Percentiles rank a stretch among this genome's conserved stretches.
These are phyloP conservation scores for Drosophila mettleri DNA, from an alignment of 2,888 invertebrate genomes.

Conservation along the genomic window DNA sequence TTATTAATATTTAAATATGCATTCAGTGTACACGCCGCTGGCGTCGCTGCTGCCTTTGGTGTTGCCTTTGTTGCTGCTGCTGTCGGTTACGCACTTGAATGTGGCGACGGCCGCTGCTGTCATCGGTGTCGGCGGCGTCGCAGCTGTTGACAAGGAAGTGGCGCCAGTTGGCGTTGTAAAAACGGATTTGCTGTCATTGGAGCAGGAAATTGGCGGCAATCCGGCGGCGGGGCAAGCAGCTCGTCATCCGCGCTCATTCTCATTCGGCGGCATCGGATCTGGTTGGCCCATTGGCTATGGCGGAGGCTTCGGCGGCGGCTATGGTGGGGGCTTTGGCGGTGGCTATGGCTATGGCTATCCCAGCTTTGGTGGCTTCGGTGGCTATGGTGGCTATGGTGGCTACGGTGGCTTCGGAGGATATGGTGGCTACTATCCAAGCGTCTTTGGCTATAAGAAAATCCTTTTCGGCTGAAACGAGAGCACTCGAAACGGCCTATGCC, in stretches of 20 bases:
- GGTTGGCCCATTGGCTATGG: constrained; percentile 50
- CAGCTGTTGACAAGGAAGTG: constrained; percentile 76
- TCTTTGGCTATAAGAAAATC: constrained; percentile 63
- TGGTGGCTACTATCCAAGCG: constrained; percentile 56
- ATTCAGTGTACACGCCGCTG: constrained; percentile 32
- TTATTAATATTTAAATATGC: constrained; percentile 67
- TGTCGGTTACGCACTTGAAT: constrained; percentile 54
- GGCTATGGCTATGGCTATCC: constrained; percentile 6
- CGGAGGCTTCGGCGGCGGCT: constrained; percentile 48
- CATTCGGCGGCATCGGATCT: constrained; percentile 45
- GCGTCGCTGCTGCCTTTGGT: constrained; percentile 2
- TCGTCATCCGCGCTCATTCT: constrained; percentile 52
- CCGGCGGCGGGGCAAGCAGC: constrained; percentile 37
- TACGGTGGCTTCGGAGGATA: constrained; percentile 36
- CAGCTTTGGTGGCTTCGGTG: constrained; percentile 27
- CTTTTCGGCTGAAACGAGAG: constrained; percentile 53
- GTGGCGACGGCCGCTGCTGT: constrained; percentile 48
- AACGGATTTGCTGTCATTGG: constrained; percentile 78
- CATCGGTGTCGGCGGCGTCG: constrained; percentile 35
- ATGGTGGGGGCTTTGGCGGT: constrained; percentile 40
- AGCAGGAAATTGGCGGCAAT: constrained; percentile 75
- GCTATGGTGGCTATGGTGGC: constrained; percentile 36
- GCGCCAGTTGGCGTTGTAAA: constrained; percentile 71
- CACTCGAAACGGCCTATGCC: not conserved
- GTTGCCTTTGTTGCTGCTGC: constrained; percentile 35